Evolutionary conservation across 2,797 vertebrate species (phyloP), one percentile per base, ranked within the genome.

Genomic region (Galago senegalensis): DNA sequence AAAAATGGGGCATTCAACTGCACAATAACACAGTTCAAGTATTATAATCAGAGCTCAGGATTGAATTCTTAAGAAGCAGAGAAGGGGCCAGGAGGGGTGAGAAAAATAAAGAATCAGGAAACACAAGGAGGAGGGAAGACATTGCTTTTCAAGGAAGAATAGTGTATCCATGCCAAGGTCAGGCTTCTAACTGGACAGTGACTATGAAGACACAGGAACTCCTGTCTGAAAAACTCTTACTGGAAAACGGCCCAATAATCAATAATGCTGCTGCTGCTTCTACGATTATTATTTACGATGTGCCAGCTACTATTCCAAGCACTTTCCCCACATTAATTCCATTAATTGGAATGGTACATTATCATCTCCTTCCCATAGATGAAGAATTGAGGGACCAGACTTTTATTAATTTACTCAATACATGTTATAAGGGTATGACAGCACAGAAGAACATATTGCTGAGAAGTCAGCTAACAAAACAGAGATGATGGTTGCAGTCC

Each of bases 361-460:
- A 58, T 63, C 79, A 43, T 49, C 11, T 3, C 21, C 20, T 21
- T 49, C 73, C 69, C n/a, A 73, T 2, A 60, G n/a, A 67, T 61
- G n/a, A 73, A 49, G 34, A 86, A 56, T 6, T 7, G 23, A 87
- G 29, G 16, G 6, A 58, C 37, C n/a, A 73, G 25, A 2, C 4
- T 72, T 92, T 81, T 67, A 82, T 84, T 49, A 43, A 53, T 84
- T 76, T 34, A 90, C 69, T 95, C 7, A 86, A 37, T 77, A 40
- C 72, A 60, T 83, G 43, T 16, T 72, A 49, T 90, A 1, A 83
- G 40, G 23, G 5, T 63, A 29, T 27, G 17, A 69, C 23, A 37
- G 27, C 87, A 72, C 25, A 80, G 23, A 43, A 90, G 91, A 87
- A 53, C 58, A 37, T 12, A 75, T 46, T 40, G 40, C 77, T 63